Conservation (phyloP, 2,888 invertebrate species). For the Timema cristinae region DNA sequence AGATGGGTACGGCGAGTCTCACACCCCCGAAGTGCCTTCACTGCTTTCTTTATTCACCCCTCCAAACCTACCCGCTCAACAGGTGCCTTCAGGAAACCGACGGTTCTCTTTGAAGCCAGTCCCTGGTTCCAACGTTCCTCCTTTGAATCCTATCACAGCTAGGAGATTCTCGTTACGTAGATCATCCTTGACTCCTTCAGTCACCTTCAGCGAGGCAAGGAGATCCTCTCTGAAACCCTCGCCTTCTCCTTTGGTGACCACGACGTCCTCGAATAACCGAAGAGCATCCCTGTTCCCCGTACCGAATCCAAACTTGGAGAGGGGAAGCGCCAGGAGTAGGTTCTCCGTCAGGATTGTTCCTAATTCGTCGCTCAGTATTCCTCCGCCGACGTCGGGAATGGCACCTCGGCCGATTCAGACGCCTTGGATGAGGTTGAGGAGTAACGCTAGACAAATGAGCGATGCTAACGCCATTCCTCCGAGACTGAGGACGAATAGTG, state of each 20-base stretch:
- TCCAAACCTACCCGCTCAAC: neutral
- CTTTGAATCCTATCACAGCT: neutral
- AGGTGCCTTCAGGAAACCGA: neutral
- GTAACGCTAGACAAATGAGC: no score
- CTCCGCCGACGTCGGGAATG: neutral
- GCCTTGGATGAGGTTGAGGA: conserved; percentile 6
- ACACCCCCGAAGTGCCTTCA: conserved; percentile 45
- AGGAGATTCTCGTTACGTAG: neutral
- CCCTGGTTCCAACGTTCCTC: neutral
- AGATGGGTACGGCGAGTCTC: conserved; percentile 52
- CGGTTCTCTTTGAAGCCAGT: neutral
- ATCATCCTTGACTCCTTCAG: conserved; percentile 1
- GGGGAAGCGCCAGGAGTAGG: neutral
- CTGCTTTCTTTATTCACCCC: conserved; percentile 49
- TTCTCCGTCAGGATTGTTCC: neutral
- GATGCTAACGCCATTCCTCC: no score
- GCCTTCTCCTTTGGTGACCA: no score
- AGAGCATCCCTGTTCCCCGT: neutral
- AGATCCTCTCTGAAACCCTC: neutral
- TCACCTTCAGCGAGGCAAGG: neutral
- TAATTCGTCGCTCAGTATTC: no score
- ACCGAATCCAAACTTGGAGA: no score
- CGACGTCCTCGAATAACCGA: no score
- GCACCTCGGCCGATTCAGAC: neutral
- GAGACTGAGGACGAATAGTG: no score